Percentiles rank a stretch among this genome's conserved stretches.
These are phyloP conservation scores for Hippocampus abdominalis DNA, from an alignment of 2,113 vertebrate species.

Conservation along the genomic window DNA sequence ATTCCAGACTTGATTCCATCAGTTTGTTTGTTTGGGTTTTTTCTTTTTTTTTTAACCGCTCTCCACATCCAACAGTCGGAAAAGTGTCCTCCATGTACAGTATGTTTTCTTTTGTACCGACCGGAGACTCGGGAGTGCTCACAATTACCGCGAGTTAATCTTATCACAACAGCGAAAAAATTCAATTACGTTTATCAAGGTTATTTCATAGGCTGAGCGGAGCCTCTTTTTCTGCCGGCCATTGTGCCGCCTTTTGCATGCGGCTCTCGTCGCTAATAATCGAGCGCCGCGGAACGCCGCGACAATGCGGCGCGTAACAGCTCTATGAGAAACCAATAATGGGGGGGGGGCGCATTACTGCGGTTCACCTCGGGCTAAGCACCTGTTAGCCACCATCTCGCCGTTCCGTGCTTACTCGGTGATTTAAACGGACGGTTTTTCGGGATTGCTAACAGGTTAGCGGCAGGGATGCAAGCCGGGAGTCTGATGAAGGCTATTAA, in stretches of 20 bases:
- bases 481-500: constrained; percentile 95
- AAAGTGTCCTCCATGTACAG: constrained; percentile 69
- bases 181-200: constrained; percentile 99
- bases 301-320: constrained; percentile 83
- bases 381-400: constrained; percentile 85
- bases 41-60: neutral
- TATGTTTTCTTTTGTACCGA: constrained; percentile 78
- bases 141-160: constrained; percentile 93
- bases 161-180: constrained; percentile 83
- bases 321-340: constrained; percentile 87
- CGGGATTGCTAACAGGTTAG: constrained; percentile 94
- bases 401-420: constrained; percentile 87
- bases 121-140: constrained; percentile 75
- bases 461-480: constrained; percentile 83
- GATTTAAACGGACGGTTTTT: constrained; percentile 94
- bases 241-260: constrained; percentile 65
- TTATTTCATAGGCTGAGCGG: constrained; percentile 81
- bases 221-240: constrained; percentile 70
- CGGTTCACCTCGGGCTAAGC: constrained; percentile 82
- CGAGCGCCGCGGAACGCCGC: constrained; percentile 66
- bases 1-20: constrained; percentile 61
- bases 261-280: constrained; percentile 75
- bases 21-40: constrained; percentile 22
- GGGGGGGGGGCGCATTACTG: constrained; percentile 74
- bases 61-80: neutral